These are phyloP conservation scores for Watsonalla cultraria DNA, from an alignment of 2,888 invertebrate genomes.

Conservation along the genomic window DNA sequence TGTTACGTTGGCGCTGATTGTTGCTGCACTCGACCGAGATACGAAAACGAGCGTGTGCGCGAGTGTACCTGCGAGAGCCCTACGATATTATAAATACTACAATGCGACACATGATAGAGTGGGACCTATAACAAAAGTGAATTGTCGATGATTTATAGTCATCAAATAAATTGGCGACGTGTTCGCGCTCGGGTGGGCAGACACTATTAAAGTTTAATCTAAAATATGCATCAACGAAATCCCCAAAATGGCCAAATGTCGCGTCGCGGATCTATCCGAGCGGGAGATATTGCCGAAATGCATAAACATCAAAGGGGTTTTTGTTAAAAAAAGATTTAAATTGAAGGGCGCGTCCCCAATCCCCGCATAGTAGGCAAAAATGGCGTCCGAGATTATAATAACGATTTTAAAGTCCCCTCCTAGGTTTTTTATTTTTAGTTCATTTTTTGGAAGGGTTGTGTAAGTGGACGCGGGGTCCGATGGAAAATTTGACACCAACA, in stretches of 20 bases:
- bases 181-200: constrained; percentile 30
- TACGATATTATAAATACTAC: constrained; percentile 32
- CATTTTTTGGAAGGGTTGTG: constrained; percentile 64
- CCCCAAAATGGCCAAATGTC: constrained; percentile 72
- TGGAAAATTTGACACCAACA: constrained; percentile 69
- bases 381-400: constrained; percentile 78
- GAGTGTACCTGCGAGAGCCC: constrained; percentile 4
- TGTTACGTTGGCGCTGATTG: constrained; percentile 54
- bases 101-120: constrained; percentile 33
- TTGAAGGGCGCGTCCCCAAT: constrained; percentile 76
- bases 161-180: constrained; percentile 40
- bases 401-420: constrained; percentile 75
- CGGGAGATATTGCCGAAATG: constrained; percentile 74
- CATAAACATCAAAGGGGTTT: constrained; percentile 77
- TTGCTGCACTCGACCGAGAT: constrained; percentile 31
- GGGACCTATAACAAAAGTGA: constrained; percentile 33
- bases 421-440: constrained; percentile 55
- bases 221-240: constrained; percentile 70
- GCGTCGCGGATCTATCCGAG: constrained; percentile 43
- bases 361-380: constrained; percentile 61
- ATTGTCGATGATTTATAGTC: constrained; percentile 42
- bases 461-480: constrained; percentile 68
- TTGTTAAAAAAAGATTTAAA: constrained; percentile 72
- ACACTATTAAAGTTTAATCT: constrained; percentile 67
- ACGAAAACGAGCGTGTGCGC: background rate